Percentiles rank a stretch among this genome's conserved stretches.
Evolutionary conservation across 2,113 vertebrate genomes (phyloP).

Genomic region (Siniperca knerii): DNA sequence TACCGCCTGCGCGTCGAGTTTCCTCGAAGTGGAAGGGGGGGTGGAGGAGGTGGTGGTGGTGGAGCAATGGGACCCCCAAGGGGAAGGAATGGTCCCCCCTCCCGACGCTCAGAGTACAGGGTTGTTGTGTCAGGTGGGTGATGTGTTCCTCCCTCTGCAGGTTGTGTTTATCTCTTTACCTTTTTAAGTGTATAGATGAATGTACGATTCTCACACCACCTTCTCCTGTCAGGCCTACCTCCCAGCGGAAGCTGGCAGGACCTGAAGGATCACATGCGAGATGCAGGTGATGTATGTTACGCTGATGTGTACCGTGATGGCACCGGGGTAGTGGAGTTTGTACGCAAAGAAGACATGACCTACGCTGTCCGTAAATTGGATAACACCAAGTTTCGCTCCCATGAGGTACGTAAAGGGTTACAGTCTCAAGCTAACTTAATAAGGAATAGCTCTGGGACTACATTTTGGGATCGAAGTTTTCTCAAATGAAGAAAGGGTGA

Average conservation of each 20-base stretch:
- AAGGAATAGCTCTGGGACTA: constrained; percentile 2
- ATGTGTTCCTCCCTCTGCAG: not conserved
- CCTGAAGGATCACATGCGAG: constrained; percentile 90
- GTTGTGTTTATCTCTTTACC: not conserved
- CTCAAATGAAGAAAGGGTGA: constrained; percentile 44
- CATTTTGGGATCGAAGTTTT: constrained; percentile 51
- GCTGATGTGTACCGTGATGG: constrained; percentile 89
- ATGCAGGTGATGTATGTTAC: constrained; percentile 91
- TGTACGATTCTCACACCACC: not conserved
- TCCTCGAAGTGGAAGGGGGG: constrained; percentile 83
- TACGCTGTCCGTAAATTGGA: constrained; percentile 89
- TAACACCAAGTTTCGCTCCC: constrained; percentile 89
- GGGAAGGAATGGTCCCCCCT: constrained; percentile 88
- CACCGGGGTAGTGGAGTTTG: constrained; percentile 90
- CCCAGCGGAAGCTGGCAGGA: constrained; percentile 93
- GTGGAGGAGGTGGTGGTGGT: constrained; percentile 61
- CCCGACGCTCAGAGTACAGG: constrained; percentile 92
- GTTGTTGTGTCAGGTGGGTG: constrained; percentile 91
- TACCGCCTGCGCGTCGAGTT: constrained; percentile 91
- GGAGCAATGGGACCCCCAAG: constrained; percentile 77
- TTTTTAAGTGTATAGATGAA: not conserved
- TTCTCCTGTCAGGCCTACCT: constrained; percentile 82
- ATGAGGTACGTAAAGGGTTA: constrained; percentile 84
- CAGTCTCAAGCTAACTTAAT: not conserved
- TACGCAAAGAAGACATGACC: constrained; percentile 91